A percentile compares a stretch with the other conserved stretches of the same genome.
These are phyloP conservation scores for Elephantulus edwardii DNA, from an alignment of 2,113 vertebrate species.

Conservation along the genomic window DNA sequence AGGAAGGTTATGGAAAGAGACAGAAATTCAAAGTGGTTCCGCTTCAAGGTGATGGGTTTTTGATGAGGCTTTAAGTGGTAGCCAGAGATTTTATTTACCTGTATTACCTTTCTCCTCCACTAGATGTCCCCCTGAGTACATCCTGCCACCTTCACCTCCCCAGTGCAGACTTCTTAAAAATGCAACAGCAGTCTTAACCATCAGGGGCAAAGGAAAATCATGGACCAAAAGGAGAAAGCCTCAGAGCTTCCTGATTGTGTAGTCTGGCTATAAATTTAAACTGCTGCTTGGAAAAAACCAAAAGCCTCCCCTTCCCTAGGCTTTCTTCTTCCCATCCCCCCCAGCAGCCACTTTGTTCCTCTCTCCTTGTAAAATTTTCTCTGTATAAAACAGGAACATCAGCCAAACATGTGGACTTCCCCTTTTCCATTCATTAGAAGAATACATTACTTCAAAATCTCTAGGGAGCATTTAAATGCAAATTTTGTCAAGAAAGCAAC, in stretches of 20 bases:
- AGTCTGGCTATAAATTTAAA: conserved; percentile 71
- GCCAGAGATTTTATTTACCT: conserved; percentile 43
- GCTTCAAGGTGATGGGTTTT: neutral
- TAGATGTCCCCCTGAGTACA: conserved; percentile 69
- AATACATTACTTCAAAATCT: conserved; percentile 67
- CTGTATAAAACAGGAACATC: conserved; percentile 69
- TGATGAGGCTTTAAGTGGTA: neutral
- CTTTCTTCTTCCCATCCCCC: conserved; percentile 26
- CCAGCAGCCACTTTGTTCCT: conserved; percentile 46
- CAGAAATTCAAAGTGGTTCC: neutral
- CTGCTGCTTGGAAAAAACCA: conserved; percentile 34
- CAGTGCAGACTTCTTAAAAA: conserved; percentile 41
- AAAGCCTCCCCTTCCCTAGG: conserved; percentile 17
- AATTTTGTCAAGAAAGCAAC: conserved; percentile 63
- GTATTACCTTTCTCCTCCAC: conserved; percentile 54
- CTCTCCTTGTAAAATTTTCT: conserved; percentile 62
- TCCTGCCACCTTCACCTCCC: neutral
- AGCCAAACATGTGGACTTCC: conserved; percentile 73
- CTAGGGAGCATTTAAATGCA: conserved; percentile 67
- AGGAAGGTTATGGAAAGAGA: neutral
- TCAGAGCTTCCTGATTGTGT: conserved; percentile 57
- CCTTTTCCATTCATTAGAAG: conserved; percentile 61
- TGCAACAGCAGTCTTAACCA: neutral
- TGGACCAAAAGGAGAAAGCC: conserved; percentile 49
- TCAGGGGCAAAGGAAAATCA: conserved; percentile 58